Base-by-base conservation (phyloP, 2,797 vertebrate species). In the Mus spretus region DNA sequence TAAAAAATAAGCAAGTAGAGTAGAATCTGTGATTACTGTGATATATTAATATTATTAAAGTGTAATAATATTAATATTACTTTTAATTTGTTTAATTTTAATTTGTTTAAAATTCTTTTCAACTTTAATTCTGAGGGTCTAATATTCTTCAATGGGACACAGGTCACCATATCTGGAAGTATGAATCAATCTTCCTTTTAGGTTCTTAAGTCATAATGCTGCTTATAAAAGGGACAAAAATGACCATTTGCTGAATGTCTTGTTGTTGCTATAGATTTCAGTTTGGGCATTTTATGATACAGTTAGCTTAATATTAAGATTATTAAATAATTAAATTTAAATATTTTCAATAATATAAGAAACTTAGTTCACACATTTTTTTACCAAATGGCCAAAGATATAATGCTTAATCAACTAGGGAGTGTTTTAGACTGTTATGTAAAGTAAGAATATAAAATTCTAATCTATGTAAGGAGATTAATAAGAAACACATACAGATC, bases 391-490 rank as follows among this genome's bases (percentile, higher is more conserved):
- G 9, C 53, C 19, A 90, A 55, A 14, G n/a, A 55, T 22, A 87
- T 3, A 67, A 26, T 91, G 80, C 55, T 83, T 67, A 92, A 91
- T 13, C 34, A 24, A 61, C 17, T 59, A 44, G 20, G 34, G 81
- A 50, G 40, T 80, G 11, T 55, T n/a, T 15, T 77, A 44, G 37
- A 85, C n/a, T 70, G 0, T 44, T 67, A 94, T 31, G n/a, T 65
- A 59, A 92, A 86, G 40, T 70, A 93, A 83, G 31, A 92, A 87
- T 61, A 70, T 47, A 91, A 55, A 80, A 72, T 79, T 78, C 59
- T 77, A 79, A 37, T 92, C 59, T 40, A 1, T 40, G 22, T 59
- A 61, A 89, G 85, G 44, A 96, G 50, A 80, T 86, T 86, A 92
- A 28, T 40, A 44, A 53, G 77, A 57, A 95, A 6, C 55, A 74